Evolutionary conservation across 2,113 vertebrate genomes (phyloP), one percentile per base, ranked within the genome.

Genomic region (Hemiprocne comata): DNA sequence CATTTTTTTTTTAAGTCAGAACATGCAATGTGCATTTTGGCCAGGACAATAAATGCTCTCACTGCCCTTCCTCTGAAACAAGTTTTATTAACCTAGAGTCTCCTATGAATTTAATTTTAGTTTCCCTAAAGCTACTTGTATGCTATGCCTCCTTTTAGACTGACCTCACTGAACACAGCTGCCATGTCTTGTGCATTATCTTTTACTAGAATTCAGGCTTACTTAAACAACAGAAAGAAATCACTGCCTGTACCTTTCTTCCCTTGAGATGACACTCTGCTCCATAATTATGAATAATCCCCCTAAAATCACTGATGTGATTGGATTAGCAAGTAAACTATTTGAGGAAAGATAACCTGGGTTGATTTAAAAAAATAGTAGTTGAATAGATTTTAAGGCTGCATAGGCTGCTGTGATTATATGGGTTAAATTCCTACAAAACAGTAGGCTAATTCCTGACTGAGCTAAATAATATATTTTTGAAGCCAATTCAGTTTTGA

Each of bases 271-370:
- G 50, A 75, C 60, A 72, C 17, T 83, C 74, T 93, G 64, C 48
- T 94, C 46, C 69, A 29, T 93, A 92, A 93, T 83, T 90, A 91
- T 40, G 75, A 84, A 80, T 90, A 91, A 93, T 74, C 85, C 65
- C 75, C 69, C 15, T 60, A 72, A 80, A 17, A 93, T 26, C 29
- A 33, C 33, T 50, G 31, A 76, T 90, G 60, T 60, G 78, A 91
- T 55, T 85, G 51, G 34, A 42, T 67, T 91, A 95, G 23, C 25
- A 93, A 70, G 53, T 73, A 58, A 91, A 74, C 65, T 93, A 66
- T 83, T 75, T 50, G 60, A 78, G 25, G 21, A 50, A 83, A 80
- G 34, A 48, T 55, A 80, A 40, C 9, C 10, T 60, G 34, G 24
- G 17, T 3, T 65, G 8, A 74, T 81, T 92, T 17, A 0, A 71